Evolutionary conservation across 2,113 vertebrate genomes (phyloP).

Genomic region (Chaetura pelagica): DNA sequence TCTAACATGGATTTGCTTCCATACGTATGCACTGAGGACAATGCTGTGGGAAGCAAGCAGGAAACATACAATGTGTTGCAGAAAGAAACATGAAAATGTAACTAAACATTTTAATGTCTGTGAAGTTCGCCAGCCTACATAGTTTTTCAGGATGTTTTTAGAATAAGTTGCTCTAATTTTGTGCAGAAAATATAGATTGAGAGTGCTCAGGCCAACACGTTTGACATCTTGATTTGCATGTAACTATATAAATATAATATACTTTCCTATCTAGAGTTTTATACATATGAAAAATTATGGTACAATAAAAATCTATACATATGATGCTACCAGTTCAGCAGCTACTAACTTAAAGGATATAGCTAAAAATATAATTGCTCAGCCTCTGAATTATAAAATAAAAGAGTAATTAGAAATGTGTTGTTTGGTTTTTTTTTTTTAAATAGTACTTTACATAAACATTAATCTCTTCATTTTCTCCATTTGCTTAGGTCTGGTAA

Average conservation of each 20-base stretch:
- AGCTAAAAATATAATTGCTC: conserved; percentile 67
- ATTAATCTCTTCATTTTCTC: conserved; percentile 74
- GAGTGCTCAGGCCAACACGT: conserved; percentile 10
- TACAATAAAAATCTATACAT: conserved; percentile 73
- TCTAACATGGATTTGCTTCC: conserved; percentile 33
- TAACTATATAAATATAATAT: conserved; percentile 64
- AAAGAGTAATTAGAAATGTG: conserved; percentile 72
- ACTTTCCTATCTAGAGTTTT: conserved; percentile 56
- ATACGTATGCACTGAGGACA: conserved; percentile 1
- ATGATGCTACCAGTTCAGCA: conserved; percentile 47
- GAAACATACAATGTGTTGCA: conserved; percentile 33
- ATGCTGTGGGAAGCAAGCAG: conserved; percentile 57
- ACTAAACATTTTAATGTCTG: conserved; percentile 21
- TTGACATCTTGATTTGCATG: conserved; percentile 14
- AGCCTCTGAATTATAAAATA: conserved; percentile 71
- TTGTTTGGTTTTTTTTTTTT: conserved; percentile 49
- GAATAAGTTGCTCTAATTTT: background rate
- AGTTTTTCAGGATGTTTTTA: conserved; percentile 23
- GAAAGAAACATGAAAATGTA: conserved; percentile 46
- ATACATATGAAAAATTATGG: conserved; percentile 68
- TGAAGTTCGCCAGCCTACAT: conserved; percentile 39
- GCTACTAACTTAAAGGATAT: conserved; percentile 44
- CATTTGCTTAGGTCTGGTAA: conserved; percentile 54
- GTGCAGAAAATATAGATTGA: conserved; percentile 39
- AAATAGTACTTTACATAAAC: conserved; percentile 78